A percentile compares a stretch with the other conserved stretches of the same genome.
These are phyloP conservation scores for Agriopis aurantiaria DNA, from an alignment of 2,888 invertebrate species.

Conservation along the genomic window DNA sequence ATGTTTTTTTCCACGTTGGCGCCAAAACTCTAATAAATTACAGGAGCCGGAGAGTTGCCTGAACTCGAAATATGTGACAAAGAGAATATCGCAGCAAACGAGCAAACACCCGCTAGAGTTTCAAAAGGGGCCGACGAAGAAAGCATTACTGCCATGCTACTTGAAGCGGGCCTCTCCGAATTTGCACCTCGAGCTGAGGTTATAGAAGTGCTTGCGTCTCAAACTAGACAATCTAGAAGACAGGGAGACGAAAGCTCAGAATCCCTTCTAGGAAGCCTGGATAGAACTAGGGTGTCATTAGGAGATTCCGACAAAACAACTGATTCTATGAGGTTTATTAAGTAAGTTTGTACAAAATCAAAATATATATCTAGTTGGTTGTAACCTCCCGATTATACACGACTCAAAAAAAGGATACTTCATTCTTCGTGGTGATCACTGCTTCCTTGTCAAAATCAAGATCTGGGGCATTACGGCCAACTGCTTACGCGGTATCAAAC, in stretches of 20 bases:
- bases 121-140: constrained; percentile 45
- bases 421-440: too few species aligned
- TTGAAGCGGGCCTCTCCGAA: constrained; percentile 67
- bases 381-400: too few species aligned
- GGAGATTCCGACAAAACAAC: constrained; percentile 74
- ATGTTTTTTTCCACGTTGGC: too few species aligned
- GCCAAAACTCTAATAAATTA: too few species aligned
- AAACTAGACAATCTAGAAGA: constrained; percentile 33
- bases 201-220: constrained; percentile 19
- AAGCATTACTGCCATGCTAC: constrained; percentile 60
- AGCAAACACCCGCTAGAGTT: constrained; percentile 29
- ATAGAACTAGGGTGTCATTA: constrained; percentile 77
- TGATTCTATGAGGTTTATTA: constrained; percentile 68
- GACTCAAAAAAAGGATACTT: too few species aligned
- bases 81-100: constrained; percentile 64
- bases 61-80: constrained; percentile 52
- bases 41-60: constrained; percentile 50
- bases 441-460: too few species aligned
- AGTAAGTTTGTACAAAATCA: constrained; percentile 51
- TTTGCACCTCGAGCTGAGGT: constrained; percentile 36
- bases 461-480: too few species aligned
- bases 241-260: constrained; percentile 62
- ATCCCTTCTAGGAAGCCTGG: constrained; percentile 74
- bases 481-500: too few species aligned
- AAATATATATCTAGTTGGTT: neutral